Evolutionary conservation across 1,140 invertebrate species (phyloP).

Genomic region (Melipona quadrifasciata): DNA sequence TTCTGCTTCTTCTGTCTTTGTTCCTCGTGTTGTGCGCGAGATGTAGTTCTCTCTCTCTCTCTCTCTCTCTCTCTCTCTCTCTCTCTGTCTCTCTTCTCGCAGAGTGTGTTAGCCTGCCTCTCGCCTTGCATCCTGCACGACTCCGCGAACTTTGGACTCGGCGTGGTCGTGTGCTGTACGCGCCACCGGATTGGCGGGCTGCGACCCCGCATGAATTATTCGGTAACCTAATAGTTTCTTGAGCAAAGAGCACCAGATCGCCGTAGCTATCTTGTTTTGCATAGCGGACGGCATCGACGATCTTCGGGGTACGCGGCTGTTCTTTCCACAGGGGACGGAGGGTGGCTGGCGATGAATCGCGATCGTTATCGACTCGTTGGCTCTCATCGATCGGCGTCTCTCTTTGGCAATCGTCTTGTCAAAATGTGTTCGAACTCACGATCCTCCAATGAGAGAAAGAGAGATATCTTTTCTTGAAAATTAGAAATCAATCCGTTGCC

Average conservation of each 20-base stretch:
- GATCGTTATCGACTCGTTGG: neutral
- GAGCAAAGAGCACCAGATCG: conserved; percentile 66
- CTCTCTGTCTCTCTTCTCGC: neutral
- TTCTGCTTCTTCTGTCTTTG: neutral
- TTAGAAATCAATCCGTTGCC: too few relatives aligned
- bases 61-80: neutral
- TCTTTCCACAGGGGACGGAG: neutral
- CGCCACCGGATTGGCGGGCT: conserved; percentile 64
- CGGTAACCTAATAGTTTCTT: conserved; percentile 69
- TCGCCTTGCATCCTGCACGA: conserved; percentile 57
- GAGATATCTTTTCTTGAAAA: too few relatives aligned
- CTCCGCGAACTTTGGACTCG: conserved; percentile 60
- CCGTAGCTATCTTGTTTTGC: conserved; percentile 56
- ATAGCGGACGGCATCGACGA: conserved; percentile 19
- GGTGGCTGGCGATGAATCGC: neutral
- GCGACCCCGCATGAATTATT: conserved; percentile 70
- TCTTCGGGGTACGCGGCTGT: neutral
- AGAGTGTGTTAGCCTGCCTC: conserved; percentile 19
- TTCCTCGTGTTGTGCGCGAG: neutral
- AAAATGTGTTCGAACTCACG: neutral
- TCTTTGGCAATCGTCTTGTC: neutral
- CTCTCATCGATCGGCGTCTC: neutral
- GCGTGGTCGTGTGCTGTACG: conserved; percentile 52
- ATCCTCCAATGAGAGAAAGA: too few relatives aligned
- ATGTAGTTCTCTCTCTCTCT: too few relatives aligned